Percentiles rank a stretch among this genome's conserved stretches.
Evolutionary conservation across 2,888 invertebrate species (phyloP).

Genomic region (Polydrusus tereticollis): DNA sequence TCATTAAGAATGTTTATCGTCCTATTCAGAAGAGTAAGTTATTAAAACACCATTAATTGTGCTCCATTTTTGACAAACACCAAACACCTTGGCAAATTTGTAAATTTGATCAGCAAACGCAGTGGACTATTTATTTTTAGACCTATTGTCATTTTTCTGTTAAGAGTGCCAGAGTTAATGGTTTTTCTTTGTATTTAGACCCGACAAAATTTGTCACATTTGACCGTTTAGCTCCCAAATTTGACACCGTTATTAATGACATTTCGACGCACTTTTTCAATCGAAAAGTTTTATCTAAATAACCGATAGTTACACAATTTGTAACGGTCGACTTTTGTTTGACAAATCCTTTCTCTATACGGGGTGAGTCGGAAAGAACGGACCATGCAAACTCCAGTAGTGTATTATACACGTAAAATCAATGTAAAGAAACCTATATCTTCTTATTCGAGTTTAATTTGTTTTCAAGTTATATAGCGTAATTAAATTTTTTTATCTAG

Average conservation of each 20-base stretch:
- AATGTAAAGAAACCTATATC: too few relatives aligned
- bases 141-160: conserved; percentile 34
- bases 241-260: conserved; percentile 45
- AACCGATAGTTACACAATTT: conserved; percentile 15
- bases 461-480: too few relatives aligned
- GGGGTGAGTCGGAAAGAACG: too few relatives aligned
- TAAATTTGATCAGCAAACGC: conserved; percentile 16
- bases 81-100: conserved; percentile 24
- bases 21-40: not conserved
- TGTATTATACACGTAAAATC: too few relatives aligned
- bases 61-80: conserved; percentile 16
- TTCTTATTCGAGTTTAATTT: too few relatives aligned
- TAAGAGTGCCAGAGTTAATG: conserved; percentile 38
- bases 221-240: conserved; percentile 28
- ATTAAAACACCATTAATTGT: conserved; percentile 27
- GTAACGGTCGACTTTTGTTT: conserved; percentile 31
- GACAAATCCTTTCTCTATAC: not conserved
- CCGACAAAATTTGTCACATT: conserved; percentile 37
- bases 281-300: conserved; percentile 2
- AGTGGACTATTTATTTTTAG: conserved; percentile 31
- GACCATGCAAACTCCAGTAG: too few relatives aligned
- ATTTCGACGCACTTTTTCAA: conserved; percentile 27
- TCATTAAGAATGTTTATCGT: conserved; percentile 53
- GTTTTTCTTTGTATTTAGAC: conserved; percentile 36
- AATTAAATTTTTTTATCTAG: too few relatives aligned